These are phyloP conservation scores for Nothura maculosa DNA, from an alignment of 2,797 vertebrate genomes.

Conservation along the genomic window DNA sequence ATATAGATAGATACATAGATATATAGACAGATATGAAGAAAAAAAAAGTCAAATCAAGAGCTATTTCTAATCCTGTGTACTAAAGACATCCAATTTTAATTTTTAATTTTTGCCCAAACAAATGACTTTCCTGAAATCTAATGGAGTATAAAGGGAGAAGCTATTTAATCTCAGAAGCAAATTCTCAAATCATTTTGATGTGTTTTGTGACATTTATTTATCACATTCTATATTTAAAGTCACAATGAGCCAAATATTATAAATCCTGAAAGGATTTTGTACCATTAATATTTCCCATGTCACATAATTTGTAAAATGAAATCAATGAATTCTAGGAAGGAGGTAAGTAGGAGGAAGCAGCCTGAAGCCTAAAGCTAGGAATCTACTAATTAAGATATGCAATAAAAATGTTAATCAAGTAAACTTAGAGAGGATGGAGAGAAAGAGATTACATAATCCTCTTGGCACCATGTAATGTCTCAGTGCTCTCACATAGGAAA, in stretches of 20 bases:
- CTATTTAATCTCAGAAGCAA: not conserved
- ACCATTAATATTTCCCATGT: not conserved
- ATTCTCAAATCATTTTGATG: not conserved
- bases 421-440: conserved; percentile 11
- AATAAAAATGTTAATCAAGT: conserved; percentile 67
- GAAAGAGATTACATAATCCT: conserved; percentile 30
- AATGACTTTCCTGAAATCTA: not conserved
- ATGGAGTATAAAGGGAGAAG: not conserved
- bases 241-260: conserved; percentile 10
- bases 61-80: not conserved
- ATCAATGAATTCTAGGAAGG: rapidly evolving
- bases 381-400: conserved; percentile 62
- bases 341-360: not conserved
- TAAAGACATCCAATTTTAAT: not conserved
- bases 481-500: conserved; percentile 16
- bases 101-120: not conserved
- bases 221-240: not conserved
- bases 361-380: conserved; percentile 35
- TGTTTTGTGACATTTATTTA: not conserved
- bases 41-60: not conserved
- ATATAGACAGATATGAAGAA: no score
- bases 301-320: not conserved
- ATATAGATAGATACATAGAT: not conserved
- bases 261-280: not conserved
- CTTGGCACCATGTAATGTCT: not conserved